phyloP scores from a whole-genome alignment of 2,888 invertebrate species.

The Prosopocoilus inquinatus region DNA sequence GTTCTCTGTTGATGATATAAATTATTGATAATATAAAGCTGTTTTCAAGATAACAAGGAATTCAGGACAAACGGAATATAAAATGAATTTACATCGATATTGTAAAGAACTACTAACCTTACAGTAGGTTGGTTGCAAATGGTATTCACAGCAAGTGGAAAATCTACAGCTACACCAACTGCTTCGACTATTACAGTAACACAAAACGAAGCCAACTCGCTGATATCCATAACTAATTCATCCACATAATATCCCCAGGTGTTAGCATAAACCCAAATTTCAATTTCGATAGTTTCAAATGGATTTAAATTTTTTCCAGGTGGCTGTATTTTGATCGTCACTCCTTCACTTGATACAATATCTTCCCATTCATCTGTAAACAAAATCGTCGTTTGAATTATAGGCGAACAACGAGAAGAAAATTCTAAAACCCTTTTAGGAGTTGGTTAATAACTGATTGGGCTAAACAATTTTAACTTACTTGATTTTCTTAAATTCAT shows the following conservation, averaged over 20 bases:
- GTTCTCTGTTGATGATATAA: no score
- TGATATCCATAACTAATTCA: conserved; percentile 46
- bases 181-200: conserved; percentile 46
- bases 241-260: conserved; percentile 53
- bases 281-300: conserved; percentile 36
- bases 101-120: conserved; percentile 30
- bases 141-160: conserved; percentile 44
- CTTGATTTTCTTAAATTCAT: conserved; percentile 26
- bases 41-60: no score
- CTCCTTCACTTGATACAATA: conserved; percentile 37
- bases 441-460: neutral
- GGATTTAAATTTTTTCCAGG: conserved; percentile 32
- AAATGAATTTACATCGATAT: neutral
- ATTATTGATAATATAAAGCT: no score
- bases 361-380: conserved; percentile 37
- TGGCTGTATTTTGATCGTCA: conserved; percentile 41
- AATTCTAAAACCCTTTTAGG: no score
- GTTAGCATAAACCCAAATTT: conserved; percentile 48
- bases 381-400: neutral
- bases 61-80: neutral
- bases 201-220: conserved; percentile 42
- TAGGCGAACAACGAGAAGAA: no score
- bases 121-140: conserved; percentile 36
- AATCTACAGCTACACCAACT: conserved; percentile 44
- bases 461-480: conserved; percentile 12